Conservation (phyloP, 2,888 invertebrate genomes). For the Theodoxus fluviatilis region DNA sequence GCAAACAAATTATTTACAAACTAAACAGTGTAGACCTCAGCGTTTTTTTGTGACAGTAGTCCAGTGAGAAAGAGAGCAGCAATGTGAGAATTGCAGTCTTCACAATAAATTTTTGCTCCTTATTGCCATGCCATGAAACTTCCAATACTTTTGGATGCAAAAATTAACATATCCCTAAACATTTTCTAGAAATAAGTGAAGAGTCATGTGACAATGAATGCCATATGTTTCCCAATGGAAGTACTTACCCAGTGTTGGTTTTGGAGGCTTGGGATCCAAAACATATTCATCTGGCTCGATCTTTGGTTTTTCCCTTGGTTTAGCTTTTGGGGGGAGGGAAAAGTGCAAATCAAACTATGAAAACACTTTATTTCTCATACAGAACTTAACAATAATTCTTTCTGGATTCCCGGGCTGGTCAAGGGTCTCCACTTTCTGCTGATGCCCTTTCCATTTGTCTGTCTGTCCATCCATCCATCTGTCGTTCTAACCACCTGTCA, state of each 20-base stretch:
- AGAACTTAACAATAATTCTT: background rate
- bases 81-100: background rate
- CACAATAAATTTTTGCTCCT: background rate
- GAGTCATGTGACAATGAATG: background rate
- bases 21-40: too few species aligned
- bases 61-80: too few species aligned
- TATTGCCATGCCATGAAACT: background rate
- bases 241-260: conserved; percentile 55
- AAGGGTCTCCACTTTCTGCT: too few species aligned
- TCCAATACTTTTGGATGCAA: background rate
- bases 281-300: conserved; percentile 57
- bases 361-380: background rate
- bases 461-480: too few species aligned
- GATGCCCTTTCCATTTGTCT: too few species aligned
- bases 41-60: too few species aligned
- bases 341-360: background rate
- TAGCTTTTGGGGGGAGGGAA: conserved; percentile 17
- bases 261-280: conserved; percentile 54
- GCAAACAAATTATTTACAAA: too few species aligned
- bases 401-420: too few species aligned
- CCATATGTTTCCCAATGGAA: background rate
- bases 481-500: too few species aligned
- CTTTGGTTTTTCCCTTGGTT: conserved; percentile 10
- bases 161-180: background rate
- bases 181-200: background rate